Percentiles rank a stretch among this genome's conserved stretches.
These are phyloP conservation scores for Megalops atlanticus DNA, from an alignment of 2,113 vertebrate species.

Conservation along the genomic window DNA sequence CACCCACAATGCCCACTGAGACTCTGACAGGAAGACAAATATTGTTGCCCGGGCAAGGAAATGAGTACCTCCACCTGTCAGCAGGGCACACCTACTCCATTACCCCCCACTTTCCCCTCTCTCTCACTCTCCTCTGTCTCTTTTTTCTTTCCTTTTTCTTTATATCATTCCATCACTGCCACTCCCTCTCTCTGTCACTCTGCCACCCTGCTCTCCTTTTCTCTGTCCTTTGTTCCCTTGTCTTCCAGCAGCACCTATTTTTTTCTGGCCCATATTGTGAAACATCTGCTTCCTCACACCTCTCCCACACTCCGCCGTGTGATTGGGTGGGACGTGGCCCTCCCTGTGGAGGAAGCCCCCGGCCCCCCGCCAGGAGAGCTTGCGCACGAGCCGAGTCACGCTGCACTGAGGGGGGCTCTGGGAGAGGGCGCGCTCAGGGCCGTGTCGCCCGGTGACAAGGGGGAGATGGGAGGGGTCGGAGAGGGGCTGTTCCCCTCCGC, in stretches of 20 bases:
- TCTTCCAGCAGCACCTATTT: no score
- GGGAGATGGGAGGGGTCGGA: not conserved
- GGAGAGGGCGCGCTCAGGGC: not conserved
- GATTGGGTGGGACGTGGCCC: not conserved
- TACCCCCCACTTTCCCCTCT: not conserved
- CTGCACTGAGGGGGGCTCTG: not conserved
- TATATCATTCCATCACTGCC: not conserved
- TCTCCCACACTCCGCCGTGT: not conserved
- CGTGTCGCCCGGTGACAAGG: not conserved
- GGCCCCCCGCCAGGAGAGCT: not conserved
- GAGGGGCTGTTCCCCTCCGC: not conserved
- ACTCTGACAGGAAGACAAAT: conserved; percentile 25
- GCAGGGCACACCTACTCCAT: not conserved
- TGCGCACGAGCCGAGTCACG: not conserved
- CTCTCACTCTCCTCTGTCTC: not conserved
- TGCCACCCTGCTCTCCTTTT: not conserved
- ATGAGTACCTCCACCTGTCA: not conserved
- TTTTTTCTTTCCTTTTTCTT: no score
- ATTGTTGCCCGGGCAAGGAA: not conserved
- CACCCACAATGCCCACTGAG: not conserved
- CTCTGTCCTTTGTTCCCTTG: not conserved
- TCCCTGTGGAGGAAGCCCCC: not conserved
- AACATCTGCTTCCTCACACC: not conserved
- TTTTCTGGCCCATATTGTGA: not conserved
- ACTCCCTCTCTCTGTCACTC: not conserved